These are phyloP conservation scores for Esperia sulphurella DNA, from an alignment of 2,888 invertebrate species.

Conservation along the genomic window DNA sequence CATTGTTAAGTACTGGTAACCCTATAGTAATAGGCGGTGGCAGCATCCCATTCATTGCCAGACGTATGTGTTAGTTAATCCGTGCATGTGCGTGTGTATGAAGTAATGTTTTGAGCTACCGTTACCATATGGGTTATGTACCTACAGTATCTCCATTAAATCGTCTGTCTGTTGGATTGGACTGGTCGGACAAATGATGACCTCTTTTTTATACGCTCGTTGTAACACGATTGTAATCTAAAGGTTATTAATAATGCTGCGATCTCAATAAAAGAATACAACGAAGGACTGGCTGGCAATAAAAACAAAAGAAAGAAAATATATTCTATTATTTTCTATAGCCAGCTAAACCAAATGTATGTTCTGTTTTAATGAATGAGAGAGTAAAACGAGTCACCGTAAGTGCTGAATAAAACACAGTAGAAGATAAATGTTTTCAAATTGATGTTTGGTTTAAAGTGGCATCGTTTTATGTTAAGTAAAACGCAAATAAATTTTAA, in stretches of 20 bases:
- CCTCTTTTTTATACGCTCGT: conserved; percentile 43
- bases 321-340: conserved; percentile 14
- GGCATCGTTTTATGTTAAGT: conserved; percentile 44
- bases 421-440: conserved; percentile 45
- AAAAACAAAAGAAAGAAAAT: conserved; percentile 5
- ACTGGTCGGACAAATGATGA: conserved; percentile 44
- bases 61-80: conserved; percentile 24
- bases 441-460: conserved; percentile 47
- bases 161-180: conserved; percentile 37
- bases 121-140: conserved; percentile 40
- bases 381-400: conserved; percentile 25
- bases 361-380: conserved; percentile 45
- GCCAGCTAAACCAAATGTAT: conserved; percentile 29
- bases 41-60: conserved; percentile 64
- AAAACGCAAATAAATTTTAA: conserved; percentile 72
- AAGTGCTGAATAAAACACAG: conserved; percentile 31
- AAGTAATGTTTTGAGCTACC: conserved; percentile 45
- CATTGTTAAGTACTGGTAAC: conserved; percentile 31
- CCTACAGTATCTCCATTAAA: conserved; percentile 39
- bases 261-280: conserved; percentile 39
- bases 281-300: conserved; percentile 29
- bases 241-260: conserved; percentile 41
- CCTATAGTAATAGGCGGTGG: conserved; percentile 52
- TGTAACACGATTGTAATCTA: conserved; percentile 47
- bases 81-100: conserved; percentile 22